These are phyloP conservation scores for Drosophila obscura DNA, from an alignment of 1,140 invertebrate species.

Conservation along the genomic window DNA sequence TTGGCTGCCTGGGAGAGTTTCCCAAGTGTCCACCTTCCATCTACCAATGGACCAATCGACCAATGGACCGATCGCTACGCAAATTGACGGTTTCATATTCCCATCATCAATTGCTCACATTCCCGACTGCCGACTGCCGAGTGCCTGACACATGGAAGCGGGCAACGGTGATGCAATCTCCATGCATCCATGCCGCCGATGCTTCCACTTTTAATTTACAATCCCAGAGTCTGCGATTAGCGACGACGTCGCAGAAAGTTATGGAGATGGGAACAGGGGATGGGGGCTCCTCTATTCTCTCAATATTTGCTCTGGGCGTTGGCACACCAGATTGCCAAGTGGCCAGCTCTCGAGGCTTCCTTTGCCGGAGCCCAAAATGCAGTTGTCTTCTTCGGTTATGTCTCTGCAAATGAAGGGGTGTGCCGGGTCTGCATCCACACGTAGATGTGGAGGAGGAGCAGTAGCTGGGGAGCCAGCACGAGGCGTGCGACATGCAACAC, in stretches of 20 bases:
- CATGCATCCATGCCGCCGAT: conserved; percentile 20
- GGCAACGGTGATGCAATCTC: conserved; percentile 61
- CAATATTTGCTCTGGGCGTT: conserved; percentile 71
- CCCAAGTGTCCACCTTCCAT: conserved; percentile 14
- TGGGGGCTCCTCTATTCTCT: conserved; percentile 11
- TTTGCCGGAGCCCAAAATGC: conserved; percentile 46
- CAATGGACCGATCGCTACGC: conserved; percentile 14
- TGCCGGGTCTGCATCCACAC: conserved; percentile 34
- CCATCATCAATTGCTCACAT: conserved; percentile 22
- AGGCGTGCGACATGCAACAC: conserved; percentile 70
- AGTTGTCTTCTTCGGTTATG: conserved; percentile 61
- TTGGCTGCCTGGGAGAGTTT: conserved; percentile 23
- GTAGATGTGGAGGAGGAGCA: conserved; percentile 18
- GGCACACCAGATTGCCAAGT: conserved; percentile 41
- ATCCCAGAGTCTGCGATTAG: conserved; percentile 62
- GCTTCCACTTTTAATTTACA: conserved; percentile 55
- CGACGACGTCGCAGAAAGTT: conserved; percentile 54
- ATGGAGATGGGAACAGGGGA: conserved; percentile 26
- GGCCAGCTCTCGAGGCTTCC: conserved; percentile 45
- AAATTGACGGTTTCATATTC: conserved; percentile 64
- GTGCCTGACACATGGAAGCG: conserved; percentile 59
- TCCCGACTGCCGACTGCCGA: conserved; percentile 2
- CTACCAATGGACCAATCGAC: conserved; percentile 9
- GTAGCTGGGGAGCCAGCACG: conserved; percentile 13
- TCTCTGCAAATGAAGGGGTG: conserved; percentile 49